Base-by-base conservation (phyloP, 2,797 vertebrate genomes). In the Diplodus sargus region DNA sequence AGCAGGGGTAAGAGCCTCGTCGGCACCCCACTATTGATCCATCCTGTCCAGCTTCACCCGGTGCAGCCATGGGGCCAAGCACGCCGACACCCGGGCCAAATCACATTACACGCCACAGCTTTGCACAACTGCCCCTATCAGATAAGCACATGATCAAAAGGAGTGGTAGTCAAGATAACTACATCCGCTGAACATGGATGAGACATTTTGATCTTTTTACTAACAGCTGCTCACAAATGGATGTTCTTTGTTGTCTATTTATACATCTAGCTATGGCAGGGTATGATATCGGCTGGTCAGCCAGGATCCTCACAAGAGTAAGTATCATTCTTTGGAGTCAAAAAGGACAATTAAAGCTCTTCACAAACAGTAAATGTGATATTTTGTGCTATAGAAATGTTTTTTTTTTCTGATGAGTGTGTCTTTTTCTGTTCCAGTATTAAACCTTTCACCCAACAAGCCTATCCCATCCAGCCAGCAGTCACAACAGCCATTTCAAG, bases 271-370 rank as follows among this genome's bases (percentile, higher is more conserved):
- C 97, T 99, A 95, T 99, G 98, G 98, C 97, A 99, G 54, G 97
- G 98, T 56, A 99, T 99, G 98, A 97, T 99, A 91, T 97, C 98
- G 47, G 95, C 97, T 18, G 97, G 97, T 78, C 98, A 99, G 91
- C 96, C 98, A 58, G 98, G 98, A 96, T 99, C 98, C 74, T 99
- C 98, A 0, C 98, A 99, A 97, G 98, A 99, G 98, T 99, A 95
- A 98, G 98, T 98, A 63, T 74, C 45, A 60, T 9, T 62, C 63
- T 72, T 79, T 61, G 3, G 45, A 70, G 30, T 68, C 43, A 15
- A 39, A 78, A 70, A 58, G 16, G 2, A 68, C 14, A 11, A 60
- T 7, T 18, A 53, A 12, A 23, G 16, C 10, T 56, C 4, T 28
- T 0, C 67, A 34, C 58, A 54, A 73, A 49, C 34, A 52, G 28